phyloP scores from a whole-genome alignment of 2,888 invertebrate genomes.

The Limnephilus rhombicus region DNA sequence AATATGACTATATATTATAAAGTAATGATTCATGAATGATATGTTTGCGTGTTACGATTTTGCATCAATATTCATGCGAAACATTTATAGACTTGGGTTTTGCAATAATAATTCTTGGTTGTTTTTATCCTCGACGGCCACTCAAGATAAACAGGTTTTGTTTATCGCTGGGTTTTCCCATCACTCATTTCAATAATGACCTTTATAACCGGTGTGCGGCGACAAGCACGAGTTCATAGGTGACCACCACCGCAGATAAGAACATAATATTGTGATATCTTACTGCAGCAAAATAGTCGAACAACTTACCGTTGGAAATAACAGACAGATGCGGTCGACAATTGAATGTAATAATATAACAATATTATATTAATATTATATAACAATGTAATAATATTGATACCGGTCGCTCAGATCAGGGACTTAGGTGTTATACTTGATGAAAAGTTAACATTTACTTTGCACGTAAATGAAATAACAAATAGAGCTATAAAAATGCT shows the following conservation, averaged over 20 bases:
- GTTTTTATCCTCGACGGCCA: background rate
- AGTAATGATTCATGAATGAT: background rate
- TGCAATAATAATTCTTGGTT: background rate
- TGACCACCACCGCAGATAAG: background rate
- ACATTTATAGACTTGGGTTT: background rate
- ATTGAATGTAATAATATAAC: too few relatives aligned
- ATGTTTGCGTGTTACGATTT: background rate
- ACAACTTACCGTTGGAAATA: too few relatives aligned
- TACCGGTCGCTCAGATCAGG: too few relatives aligned
- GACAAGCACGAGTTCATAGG: background rate
- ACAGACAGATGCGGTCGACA: too few relatives aligned
- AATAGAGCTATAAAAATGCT: too few relatives aligned
- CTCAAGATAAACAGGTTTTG: background rate
- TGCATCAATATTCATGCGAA: background rate
- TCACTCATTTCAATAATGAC: background rate
- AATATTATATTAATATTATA: too few relatives aligned
- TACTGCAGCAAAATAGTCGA: background rate
- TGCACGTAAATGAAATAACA: too few relatives aligned
- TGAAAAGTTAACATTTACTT: too few relatives aligned
- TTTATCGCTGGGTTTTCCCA: background rate
- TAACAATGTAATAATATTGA: too few relatives aligned
- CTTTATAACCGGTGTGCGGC: background rate
- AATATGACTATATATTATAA: too few relatives aligned
- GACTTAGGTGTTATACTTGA: too few relatives aligned
- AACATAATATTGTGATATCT: background rate